Evolutionary conservation across 2,888 invertebrate species (phyloP), one percentile per base, ranked within the genome.

Genomic region (Nemurella pictetii): DNA sequence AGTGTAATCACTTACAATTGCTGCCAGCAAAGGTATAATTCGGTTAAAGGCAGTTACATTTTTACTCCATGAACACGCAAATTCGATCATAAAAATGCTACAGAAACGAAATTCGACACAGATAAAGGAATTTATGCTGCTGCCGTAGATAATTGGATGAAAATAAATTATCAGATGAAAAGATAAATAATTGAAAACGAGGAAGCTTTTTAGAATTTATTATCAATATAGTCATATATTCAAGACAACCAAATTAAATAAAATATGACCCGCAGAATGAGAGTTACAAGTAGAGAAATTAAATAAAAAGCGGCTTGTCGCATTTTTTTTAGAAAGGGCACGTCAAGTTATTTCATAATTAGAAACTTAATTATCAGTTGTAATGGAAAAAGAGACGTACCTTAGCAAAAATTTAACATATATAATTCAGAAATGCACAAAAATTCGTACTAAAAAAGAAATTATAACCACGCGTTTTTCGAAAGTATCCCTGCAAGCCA

Each of bases 101-200:
- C 78, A 30, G 78, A 78, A 78, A 78, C 78, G 26, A 29, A 78
- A 78, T 78, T 78, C 78, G 26, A 78, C 55, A 78, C 78, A 78
- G 78, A 78, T 78, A 78, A 78, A 78, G 30, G 78, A 78, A 78
- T 78, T 55, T 55, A 55, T 55, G 55, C 55, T 55, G 9, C 55
- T 55, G 55, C 55, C 55, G 30, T 78, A 78, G 30, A 30, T 30
- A 78, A 78, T 78, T 29, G 78, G 78, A 78, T 78, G 78, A 78
- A 78, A 78, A 78, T 78, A 30, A 78, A 78, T 78, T 78, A 78
- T 27, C 78, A 78, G 78, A 78, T 78, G 28, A 78, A 78, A 78
- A 78, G 78, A 78, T 78, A 78, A 78, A 78, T 78, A 78, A 78
- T 78, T 78, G 78, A 78, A 78, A 78, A 78, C 28, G 78, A 30